Conservation (phyloP, 1,140 invertebrate genomes). For the Tribolium madens region DNA sequence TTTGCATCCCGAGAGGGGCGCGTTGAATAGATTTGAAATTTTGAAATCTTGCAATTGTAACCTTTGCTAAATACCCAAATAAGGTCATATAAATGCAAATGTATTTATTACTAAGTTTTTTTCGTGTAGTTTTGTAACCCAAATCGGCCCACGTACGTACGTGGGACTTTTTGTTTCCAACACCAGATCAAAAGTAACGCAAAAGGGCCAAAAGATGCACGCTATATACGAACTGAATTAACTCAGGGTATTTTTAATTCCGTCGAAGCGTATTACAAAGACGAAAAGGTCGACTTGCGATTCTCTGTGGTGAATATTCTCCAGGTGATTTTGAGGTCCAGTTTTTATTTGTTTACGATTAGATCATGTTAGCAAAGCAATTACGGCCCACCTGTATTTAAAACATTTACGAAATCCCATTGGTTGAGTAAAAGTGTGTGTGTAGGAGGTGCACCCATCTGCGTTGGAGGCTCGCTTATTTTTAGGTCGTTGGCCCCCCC, state of each 20-base stretch:
- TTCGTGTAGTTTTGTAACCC: conserved; percentile 47
- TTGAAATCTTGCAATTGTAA: not conserved
- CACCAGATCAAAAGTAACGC: conserved; percentile 8
- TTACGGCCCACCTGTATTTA: conserved; percentile 49
- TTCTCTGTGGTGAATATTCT: too few species aligned
- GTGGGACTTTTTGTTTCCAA: conserved; percentile 41
- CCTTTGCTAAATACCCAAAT: conserved; percentile 6
- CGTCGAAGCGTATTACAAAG: conserved; percentile 10
- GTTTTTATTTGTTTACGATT: conserved; percentile 48
- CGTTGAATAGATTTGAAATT: conserved; percentile 9
- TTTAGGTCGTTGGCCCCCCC: conserved; percentile 54
- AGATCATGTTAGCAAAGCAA: conserved; percentile 54
- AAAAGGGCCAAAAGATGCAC: conserved; percentile 2
- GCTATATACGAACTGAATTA: conserved; percentile 38
- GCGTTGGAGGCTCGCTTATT: conserved; percentile 55
- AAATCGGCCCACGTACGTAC: conserved; percentile 46
- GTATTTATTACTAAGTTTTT: conserved; percentile 23
- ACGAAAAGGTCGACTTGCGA: conserved; percentile 29
- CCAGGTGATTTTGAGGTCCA: conserved; percentile 38
- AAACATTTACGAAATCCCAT: conserved; percentile 56
- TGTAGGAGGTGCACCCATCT: conserved; percentile 48
- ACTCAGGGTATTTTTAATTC: conserved; percentile 44
- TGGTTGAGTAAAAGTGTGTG: conserved; percentile 50
- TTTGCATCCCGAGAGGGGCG: conserved; percentile 12
- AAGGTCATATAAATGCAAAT: conserved; percentile 30